Evolutionary conservation across 2,888 invertebrate genomes (phyloP).

Genomic region (Ochropacha duplaris): DNA sequence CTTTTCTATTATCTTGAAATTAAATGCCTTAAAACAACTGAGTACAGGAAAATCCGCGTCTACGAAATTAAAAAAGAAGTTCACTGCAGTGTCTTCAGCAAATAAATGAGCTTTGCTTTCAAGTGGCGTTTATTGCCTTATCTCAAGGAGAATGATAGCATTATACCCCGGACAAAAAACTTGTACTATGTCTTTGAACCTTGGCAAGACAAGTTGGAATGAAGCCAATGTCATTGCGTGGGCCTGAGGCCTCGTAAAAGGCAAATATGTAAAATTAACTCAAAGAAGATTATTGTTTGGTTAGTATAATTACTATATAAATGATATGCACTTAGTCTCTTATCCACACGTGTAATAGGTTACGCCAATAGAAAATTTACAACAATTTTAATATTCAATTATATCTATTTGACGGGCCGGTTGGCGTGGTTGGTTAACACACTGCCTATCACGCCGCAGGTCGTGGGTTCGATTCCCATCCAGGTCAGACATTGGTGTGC

Average conservation of each 20-base stretch:
- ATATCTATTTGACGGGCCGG: no score
- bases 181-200: conserved; percentile 74
- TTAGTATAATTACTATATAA: conserved; percentile 9
- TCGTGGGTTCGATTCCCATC: no score
- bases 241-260: conserved; percentile 51
- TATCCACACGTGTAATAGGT: no score
- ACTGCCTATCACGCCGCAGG: no score
- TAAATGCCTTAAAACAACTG: conserved; percentile 53
- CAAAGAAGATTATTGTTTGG: conserved; percentile 17
- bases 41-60: conserved; percentile 45
- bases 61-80: conserved; percentile 62
- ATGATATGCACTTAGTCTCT: background rate
- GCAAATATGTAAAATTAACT: conserved; percentile 45
- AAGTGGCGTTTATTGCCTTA: conserved; percentile 76
- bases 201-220: conserved; percentile 76
- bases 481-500: no score
- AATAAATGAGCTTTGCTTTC: conserved; percentile 71
- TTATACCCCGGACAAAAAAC: conserved; percentile 64
- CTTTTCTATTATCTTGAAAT: conserved; percentile 20
- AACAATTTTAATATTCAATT: no score
- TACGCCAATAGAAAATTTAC: no score
- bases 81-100: conserved; percentile 61
- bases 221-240: conserved; percentile 68
- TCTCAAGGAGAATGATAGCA: conserved; percentile 74
- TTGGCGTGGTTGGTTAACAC: no score